A percentile compares a stretch with the other conserved stretches of the same genome.
Evolutionary conservation across 2,888 invertebrate species (phyloP).

Genomic region (Melanostoma scalare): DNA sequence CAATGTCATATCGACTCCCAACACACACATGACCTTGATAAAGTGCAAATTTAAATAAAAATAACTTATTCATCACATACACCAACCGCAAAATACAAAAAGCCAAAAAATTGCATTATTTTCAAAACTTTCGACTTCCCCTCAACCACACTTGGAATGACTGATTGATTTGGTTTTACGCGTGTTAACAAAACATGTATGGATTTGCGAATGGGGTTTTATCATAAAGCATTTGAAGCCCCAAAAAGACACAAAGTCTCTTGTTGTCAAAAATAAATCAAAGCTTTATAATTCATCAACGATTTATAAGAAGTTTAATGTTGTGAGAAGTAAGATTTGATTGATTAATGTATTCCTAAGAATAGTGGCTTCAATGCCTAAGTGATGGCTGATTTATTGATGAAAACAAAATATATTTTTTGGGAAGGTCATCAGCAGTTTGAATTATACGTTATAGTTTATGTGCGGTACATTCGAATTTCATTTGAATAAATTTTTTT

Average conservation of each 20-base stretch:
- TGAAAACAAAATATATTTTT: too few relatives aligned
- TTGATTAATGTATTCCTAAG: too few relatives aligned
- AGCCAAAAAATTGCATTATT: background rate
- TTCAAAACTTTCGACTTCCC: background rate
- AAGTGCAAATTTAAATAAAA: constrained; percentile 3
- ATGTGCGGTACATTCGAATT: too few relatives aligned
- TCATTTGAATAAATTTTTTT: too few relatives aligned
- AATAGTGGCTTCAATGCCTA: too few relatives aligned
- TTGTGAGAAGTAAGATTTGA: too few relatives aligned
- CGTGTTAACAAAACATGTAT: background rate
- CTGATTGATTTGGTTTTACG: background rate
- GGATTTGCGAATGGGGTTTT: background rate
- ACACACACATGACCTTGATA: background rate
- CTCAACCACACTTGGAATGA: background rate
- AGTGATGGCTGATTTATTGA: too few relatives aligned
- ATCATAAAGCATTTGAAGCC: background rate
- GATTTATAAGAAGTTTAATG: too few relatives aligned
- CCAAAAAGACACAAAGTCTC: background rate
- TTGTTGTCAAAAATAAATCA: background rate
- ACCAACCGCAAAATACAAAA: background rate
- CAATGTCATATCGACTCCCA: constrained; percentile 12
- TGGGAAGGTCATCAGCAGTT: too few relatives aligned
- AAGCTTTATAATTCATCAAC: too few relatives aligned
- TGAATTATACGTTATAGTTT: too few relatives aligned
- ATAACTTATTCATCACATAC: background rate